Evolutionary conservation across 1,140 invertebrate species (phyloP).

Genomic region (Paramacrobiotus metropolitanus): DNA sequence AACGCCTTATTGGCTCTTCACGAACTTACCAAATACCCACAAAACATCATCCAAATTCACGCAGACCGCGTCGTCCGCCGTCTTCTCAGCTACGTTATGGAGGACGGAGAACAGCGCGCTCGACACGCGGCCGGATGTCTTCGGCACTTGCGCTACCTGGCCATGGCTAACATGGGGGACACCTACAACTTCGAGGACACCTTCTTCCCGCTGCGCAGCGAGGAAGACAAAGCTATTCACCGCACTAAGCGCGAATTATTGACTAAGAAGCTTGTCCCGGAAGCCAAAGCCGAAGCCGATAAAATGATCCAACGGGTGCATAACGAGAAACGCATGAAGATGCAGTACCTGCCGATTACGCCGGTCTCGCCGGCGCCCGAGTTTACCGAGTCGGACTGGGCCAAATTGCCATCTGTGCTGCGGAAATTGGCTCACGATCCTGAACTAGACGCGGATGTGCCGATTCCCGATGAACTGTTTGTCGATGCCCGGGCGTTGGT

Average conservation of each 20-base stretch:
- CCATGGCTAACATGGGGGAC: conserved; percentile 2
- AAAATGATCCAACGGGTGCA: background rate
- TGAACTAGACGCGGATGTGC: background rate
- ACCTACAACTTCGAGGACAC: background rate
- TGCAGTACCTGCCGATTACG: background rate
- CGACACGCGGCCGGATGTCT: background rate
- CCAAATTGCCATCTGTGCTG: background rate
- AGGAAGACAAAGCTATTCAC: background rate
- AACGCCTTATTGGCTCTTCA: background rate
- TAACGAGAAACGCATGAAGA: background rate
- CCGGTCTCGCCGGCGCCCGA: background rate
- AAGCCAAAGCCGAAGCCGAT: conserved; percentile 3
- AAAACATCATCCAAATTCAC: conserved; percentile 1
- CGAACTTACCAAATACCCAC: conserved; percentile 1
- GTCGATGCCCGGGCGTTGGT: background rate
- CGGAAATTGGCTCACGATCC: background rate
- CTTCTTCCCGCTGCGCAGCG: background rate
- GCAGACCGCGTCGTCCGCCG: background rate
- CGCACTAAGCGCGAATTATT: background rate
- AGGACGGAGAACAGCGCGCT: background rate
- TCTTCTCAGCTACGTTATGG: background rate
- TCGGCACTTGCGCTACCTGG: background rate
- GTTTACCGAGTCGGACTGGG: background rate
- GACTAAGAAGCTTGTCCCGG: background rate
- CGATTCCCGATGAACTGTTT: background rate